These are phyloP conservation scores for Machimus rusticus DNA, from an alignment of 2,888 invertebrate genomes.

Conservation along the genomic window DNA sequence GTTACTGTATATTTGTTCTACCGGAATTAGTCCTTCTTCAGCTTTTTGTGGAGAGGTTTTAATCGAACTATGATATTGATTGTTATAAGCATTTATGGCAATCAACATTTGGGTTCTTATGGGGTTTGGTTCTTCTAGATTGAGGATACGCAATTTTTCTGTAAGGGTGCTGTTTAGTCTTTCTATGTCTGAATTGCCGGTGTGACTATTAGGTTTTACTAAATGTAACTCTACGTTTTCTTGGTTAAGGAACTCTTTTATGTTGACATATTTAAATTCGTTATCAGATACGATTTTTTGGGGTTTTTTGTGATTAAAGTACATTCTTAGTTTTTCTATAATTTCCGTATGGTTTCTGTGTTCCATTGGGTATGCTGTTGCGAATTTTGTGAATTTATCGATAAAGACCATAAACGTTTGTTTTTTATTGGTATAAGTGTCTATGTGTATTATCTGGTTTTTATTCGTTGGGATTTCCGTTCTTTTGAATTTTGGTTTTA, in stretches of 20 bases:
- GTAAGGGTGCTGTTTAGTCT: background rate
- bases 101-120: background rate
- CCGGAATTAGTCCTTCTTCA: constrained; percentile 1
- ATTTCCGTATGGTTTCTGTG: background rate
- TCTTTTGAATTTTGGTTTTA: constrained; percentile 29
- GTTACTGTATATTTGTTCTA: background rate
- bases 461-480: constrained; percentile 28
- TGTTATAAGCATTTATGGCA: background rate
- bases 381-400: background rate
- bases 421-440: background rate
- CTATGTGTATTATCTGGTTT: constrained; percentile 8
- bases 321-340: constrained; percentile 6
- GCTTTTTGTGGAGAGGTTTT: background rate
- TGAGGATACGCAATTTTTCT: background rate
- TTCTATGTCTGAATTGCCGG: background rate
- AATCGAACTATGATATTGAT: background rate
- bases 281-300: background rate
- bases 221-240: background rate
- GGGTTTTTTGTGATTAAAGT: background rate
- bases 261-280: background rate
- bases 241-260: background rate
- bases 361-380: background rate
- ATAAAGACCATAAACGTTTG: background rate
- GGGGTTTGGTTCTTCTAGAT: background rate
- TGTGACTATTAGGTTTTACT: background rate